These are phyloP conservation scores for Corythaixoides concolor DNA, from an alignment of 2,113 vertebrate species.

Conservation along the genomic window DNA sequence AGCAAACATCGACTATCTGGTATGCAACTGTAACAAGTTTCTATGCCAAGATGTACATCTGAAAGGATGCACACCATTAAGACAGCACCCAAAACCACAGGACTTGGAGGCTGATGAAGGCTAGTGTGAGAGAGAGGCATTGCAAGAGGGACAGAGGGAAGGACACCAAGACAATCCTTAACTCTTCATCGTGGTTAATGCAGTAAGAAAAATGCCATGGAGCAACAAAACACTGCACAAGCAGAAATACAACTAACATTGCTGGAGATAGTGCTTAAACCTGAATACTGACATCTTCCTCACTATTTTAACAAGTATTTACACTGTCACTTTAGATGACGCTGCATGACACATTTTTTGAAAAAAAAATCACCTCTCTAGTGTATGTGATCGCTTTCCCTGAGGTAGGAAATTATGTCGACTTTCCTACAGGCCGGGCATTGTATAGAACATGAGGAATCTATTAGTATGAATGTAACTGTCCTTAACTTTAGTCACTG, in stretches of 20 bases:
- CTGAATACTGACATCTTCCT: background rate
- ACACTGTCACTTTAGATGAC: background rate
- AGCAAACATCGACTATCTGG: background rate
- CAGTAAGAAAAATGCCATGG: background rate
- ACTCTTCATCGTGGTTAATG: background rate
- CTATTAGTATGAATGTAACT: background rate
- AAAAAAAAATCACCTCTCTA: background rate
- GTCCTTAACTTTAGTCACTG: background rate
- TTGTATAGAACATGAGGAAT: background rate
- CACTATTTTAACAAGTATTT: background rate
- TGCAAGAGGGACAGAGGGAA: background rate
- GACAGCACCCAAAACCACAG: background rate
- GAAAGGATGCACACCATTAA: background rate
- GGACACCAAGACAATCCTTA: background rate
- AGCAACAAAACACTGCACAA: background rate
- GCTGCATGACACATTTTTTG: rapidly evolving
- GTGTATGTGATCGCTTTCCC: background rate
- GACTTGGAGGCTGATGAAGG: background rate
- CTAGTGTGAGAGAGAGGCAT: background rate
- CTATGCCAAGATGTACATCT: background rate
- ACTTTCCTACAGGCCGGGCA: background rate
- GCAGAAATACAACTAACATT: background rate
- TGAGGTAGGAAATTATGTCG: background rate
- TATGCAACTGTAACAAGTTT: background rate
- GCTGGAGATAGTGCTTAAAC: background rate